Conservation (phyloP, 2,113 vertebrate genomes). For the Climacteris rufus region DNA sequence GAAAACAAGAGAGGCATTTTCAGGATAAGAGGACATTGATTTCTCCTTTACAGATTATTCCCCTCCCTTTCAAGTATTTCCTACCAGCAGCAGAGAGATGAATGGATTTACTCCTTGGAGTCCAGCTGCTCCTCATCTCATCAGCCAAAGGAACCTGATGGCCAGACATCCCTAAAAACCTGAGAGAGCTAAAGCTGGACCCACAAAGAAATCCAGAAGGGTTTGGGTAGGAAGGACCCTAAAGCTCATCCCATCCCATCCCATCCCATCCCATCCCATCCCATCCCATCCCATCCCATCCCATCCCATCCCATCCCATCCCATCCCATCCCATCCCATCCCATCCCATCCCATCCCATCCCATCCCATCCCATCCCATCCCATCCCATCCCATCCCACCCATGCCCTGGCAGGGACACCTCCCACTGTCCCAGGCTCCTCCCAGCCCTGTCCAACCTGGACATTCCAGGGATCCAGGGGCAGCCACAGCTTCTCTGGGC, state of each 20-base stretch:
- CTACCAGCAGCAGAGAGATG: neutral
- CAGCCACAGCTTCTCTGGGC: neutral
- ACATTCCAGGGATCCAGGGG: neutral
- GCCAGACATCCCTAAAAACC: neutral
- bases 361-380: neutral
- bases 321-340: accelerated
- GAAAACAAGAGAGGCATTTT: neutral
- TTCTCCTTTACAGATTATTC: neutral
- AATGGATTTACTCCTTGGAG: neutral
- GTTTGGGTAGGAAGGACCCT: too few relatives aligned
- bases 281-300: accelerated
- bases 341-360: accelerated
- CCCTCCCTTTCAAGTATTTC: neutral
- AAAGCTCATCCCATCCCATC: accelerated
- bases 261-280: neutral
- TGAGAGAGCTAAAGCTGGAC: neutral
- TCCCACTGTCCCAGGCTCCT: neutral
- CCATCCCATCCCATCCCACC: accelerated
- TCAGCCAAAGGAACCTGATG: neutral
- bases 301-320: accelerated
- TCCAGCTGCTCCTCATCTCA: neutral
- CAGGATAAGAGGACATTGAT: neutral
- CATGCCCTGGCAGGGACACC: neutral
- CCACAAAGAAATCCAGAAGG: neutral
- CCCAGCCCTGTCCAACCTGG: neutral